These are phyloP conservation scores for Cyclophora punctaria DNA, from an alignment of 2,888 invertebrate genomes.

Conservation along the genomic window DNA sequence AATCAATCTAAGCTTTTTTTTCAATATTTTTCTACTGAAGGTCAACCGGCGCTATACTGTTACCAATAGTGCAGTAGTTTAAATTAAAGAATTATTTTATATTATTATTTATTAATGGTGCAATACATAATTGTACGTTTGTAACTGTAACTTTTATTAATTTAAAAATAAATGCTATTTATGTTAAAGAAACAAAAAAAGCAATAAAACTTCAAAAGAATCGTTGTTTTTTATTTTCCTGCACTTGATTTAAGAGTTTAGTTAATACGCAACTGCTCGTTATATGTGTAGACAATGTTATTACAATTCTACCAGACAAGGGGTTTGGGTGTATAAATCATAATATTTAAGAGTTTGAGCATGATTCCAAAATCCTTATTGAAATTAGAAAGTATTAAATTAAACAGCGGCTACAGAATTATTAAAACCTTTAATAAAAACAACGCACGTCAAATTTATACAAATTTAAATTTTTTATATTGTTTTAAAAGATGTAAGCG, in stretches of 20 bases:
- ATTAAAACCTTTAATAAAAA: too few relatives aligned
- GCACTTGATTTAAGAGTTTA: neutral
- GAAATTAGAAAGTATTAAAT: too few relatives aligned
- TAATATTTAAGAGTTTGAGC: too few relatives aligned
- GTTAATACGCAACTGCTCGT: too few relatives aligned
- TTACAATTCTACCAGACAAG: too few relatives aligned
- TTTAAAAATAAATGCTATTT: slow-evolving; percentile 73
- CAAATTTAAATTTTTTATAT: too few relatives aligned
- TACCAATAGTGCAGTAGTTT: slow-evolving; percentile 59
- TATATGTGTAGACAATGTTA: too few relatives aligned
- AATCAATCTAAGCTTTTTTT: slow-evolving; percentile 58
- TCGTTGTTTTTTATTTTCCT: slow-evolving; percentile 44
- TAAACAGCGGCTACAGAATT: too few relatives aligned
- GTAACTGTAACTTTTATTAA: slow-evolving; percentile 71
- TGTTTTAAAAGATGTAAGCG: too few relatives aligned
- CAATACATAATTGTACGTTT: slow-evolving; percentile 68
- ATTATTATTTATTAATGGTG: slow-evolving; percentile 71
- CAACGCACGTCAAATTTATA: too few relatives aligned
- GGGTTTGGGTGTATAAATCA: too few relatives aligned
- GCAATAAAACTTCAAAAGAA: slow-evolving; percentile 71
- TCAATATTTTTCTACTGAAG: slow-evolving; percentile 65
- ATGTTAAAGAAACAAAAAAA: slow-evolving; percentile 73
- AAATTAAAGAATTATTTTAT: slow-evolving; percentile 69
- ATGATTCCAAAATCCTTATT: too few relatives aligned
- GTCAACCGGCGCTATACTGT: slow-evolving; percentile 54